These are phyloP conservation scores for Xyrauchen texanus DNA, from an alignment of 2,113 vertebrate species.

Conservation along the genomic window DNA sequence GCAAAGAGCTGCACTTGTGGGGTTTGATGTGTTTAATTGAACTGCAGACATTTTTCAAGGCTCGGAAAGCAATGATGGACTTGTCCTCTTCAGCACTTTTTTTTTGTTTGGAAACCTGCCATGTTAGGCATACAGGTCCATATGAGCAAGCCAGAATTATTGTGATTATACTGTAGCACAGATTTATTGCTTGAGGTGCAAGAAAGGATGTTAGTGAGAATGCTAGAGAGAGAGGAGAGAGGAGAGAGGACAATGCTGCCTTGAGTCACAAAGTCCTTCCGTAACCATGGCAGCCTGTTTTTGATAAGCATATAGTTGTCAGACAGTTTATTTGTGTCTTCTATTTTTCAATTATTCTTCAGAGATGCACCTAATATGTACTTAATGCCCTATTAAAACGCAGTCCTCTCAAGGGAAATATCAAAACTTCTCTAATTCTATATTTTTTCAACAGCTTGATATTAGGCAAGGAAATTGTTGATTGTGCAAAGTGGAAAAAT, in stretches of 20 bases:
- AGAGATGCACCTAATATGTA: neutral
- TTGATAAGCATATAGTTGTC: slow-evolving; percentile 14
- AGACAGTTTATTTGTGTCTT: slow-evolving; percentile 16
- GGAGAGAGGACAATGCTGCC: slow-evolving; percentile 1
- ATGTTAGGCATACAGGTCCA: slow-evolving; percentile 30
- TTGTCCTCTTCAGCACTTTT: slow-evolving; percentile 27
- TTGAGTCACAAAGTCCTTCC: slow-evolving; percentile 16
- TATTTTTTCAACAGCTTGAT: neutral
- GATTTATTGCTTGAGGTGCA: slow-evolving; percentile 42
- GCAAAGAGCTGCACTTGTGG: neutral
- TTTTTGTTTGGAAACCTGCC: slow-evolving; percentile 46
- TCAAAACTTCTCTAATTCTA: neutral
- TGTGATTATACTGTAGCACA: slow-evolving; percentile 45
- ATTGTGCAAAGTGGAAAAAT: neutral
- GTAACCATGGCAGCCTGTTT: slow-evolving; percentile 32
- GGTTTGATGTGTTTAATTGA: slow-evolving; percentile 37
- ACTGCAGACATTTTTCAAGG: too few relatives aligned
- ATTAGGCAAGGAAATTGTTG: slow-evolving; percentile 19
- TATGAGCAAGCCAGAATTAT: slow-evolving; percentile 43
- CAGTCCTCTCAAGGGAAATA: neutral
- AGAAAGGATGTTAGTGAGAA: neutral
- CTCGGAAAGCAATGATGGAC: neutral
- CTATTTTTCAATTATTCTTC: neutral
- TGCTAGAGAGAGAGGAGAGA: neutral
- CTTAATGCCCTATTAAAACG: slow-evolving; percentile 8